Evolutionary conservation across 1,140 invertebrate genomes (phyloP).

Genomic region (Melanaphis sacchari): DNA sequence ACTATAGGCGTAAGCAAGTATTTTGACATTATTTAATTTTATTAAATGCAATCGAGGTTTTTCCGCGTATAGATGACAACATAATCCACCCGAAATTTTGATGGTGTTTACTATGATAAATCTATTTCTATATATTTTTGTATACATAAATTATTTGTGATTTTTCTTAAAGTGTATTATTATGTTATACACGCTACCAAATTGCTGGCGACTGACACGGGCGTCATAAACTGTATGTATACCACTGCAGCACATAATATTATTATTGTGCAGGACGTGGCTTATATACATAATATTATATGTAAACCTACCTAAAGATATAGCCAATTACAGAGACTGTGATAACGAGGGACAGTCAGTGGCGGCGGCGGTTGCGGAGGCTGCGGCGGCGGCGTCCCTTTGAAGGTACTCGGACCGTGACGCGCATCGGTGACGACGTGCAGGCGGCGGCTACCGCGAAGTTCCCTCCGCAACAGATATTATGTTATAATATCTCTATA

Average conservation of each 20-base stretch:
- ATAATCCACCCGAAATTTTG: no score
- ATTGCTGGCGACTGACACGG: not conserved
- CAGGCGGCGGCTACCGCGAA: not conserved
- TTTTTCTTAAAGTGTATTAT: no score
- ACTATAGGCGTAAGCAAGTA: no score
- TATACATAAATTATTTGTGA: no score
- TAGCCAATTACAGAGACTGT: not conserved
- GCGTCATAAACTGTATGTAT: not conserved
- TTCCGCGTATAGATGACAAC: no score
- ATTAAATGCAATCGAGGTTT: no score
- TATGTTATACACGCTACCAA: not conserved
- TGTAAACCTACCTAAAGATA: not conserved
- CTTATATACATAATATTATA: not conserved
- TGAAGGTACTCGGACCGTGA: conserved; percentile 23
- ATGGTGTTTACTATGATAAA: no score
- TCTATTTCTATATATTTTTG: no score
- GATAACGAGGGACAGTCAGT: conserved; percentile 40
- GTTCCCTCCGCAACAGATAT: not conserved
- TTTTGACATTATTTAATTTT: no score
- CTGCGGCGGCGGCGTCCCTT: conserved; percentile 40
- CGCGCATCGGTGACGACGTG: conserved; percentile 38
- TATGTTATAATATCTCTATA: not conserved
- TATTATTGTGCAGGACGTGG: not conserved
- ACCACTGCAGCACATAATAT: not conserved
- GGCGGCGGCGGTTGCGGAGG: not conserved